Base-by-base conservation (phyloP, 2,113 vertebrate species). In the Ranitomeya variabilis region DNA sequence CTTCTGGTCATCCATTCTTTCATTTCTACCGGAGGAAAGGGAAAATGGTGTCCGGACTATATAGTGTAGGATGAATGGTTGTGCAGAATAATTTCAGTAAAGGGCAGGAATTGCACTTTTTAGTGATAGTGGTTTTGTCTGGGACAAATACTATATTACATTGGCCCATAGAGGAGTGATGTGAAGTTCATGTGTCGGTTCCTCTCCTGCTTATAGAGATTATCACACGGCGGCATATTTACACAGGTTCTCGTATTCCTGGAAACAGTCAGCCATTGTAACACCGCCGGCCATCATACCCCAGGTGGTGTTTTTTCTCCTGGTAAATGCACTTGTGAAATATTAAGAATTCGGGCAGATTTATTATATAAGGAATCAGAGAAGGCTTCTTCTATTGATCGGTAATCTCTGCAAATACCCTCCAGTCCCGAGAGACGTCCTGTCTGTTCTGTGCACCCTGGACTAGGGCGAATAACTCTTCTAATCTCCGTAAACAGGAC, bases 331-430 rank as follows among this genome's bases (percentile, higher is more conserved):
- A 64, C 23, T 86, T 52, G 59, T 67, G 60, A 79, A 21, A 12
- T 54, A 66, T 86, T 86, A 79, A 18, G 12, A 15, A 66, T 52
- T 45, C 18, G 31, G 74, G 85, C 37, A 15, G 37, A 79, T 78
- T 66, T 86, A 86, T 79, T 86, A 66, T 86, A 64, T 52, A 79
- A 79, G 66, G 73, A 59, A 86, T 86, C 71, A 77, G 67, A 60
- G 21, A 66, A 76, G 45, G 21, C 18, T 79, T 19, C 7, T 23
- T 66, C 19, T 18, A 64, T 26, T 86, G 57, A 78, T 86, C 37
- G n/a, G n/a, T 64, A 62, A 45, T 16, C 73, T 37, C 37, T 13
- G 12, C n/a, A 78, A 79, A 86, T 78, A 86, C 18, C 15, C 16
- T 10, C 54, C 67, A 76, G 16, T 76, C 69, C 54, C 67, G 37